A percentile compares a stretch with the other conserved stretches of the same genome.
phyloP scores from a whole-genome alignment of 2,113 vertebrate species.

The Eidolon helvum region DNA sequence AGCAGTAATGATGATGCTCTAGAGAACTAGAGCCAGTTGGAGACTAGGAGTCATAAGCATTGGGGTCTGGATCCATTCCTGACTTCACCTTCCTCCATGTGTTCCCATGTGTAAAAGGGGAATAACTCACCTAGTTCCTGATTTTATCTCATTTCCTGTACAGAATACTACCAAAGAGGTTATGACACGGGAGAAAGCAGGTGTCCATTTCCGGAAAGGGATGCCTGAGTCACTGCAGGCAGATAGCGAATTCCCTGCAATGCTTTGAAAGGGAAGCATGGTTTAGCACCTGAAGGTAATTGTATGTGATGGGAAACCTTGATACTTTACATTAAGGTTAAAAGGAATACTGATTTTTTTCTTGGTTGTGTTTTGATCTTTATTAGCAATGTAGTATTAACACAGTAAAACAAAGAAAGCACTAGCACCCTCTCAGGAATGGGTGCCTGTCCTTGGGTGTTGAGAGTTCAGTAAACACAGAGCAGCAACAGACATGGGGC shows the following conservation, averaged over 20 bases:
- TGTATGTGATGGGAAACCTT: not conserved
- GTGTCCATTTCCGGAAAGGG: not conserved
- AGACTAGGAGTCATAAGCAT: not conserved
- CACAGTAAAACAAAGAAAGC: not conserved
- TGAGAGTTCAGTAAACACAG: slow-evolving; percentile 68
- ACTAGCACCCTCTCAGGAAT: slow-evolving; percentile 57
- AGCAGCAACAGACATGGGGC: slow-evolving; percentile 73
- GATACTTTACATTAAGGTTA: not conserved
- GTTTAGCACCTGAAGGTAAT: not conserved
- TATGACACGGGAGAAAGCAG: not conserved
- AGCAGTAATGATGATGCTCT: no score
- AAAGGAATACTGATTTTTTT: not conserved
- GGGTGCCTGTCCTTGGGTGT: slow-evolving; percentile 71
- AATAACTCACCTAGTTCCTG: not conserved
- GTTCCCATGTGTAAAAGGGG: no score
- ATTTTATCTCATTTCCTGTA: not conserved
- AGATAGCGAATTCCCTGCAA: fast-evolving
- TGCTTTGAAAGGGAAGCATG: not conserved
- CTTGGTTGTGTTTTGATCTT: not conserved
- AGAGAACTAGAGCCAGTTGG: not conserved
- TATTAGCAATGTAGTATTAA: slow-evolving; percentile 59
- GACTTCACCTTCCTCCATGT: not conserved
- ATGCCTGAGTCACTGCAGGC: not conserved
- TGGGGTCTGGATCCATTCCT: not conserved
- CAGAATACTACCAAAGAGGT: not conserved